Base-by-base conservation (phyloP, 2,113 vertebrate species). In the Alethe diademata region DNA sequence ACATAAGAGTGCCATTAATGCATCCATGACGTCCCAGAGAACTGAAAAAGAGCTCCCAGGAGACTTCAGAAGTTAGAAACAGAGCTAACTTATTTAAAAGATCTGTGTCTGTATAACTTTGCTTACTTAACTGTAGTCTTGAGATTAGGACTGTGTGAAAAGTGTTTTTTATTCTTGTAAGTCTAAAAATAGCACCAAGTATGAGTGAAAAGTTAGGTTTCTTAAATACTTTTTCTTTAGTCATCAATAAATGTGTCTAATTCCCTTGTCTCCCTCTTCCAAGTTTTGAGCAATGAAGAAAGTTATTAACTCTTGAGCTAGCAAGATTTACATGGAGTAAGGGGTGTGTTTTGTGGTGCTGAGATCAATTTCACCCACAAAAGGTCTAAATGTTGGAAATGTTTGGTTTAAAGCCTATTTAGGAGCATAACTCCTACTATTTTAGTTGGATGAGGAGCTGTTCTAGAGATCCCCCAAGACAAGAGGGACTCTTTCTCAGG, bases 1-100 rank as follows among this genome's bases (percentile, higher is more conserved):
- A 58, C 73, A 93, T 82, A 47, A 91, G 25, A 87, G 54, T 90
- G 83, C 95, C 89, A 82, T 95, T 94, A 92, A 81, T 13, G 48
- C 70, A 90, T 85, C 80, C 78, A 47, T 89, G 86, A 91, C 20
- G 5, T 87, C 88, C 54, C 93, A 47, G 65, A 81, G 53, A 85
- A 50, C 70, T 89, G 70, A 79, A 89, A 95, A 89, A 89, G 61
- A 95, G 53, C 11, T 14, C 86, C 15, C 69, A 87, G n/a, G 86
- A 93, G 91, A 78, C 61, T 75, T 92, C 78, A 85, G 73, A 89
- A 82, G 62, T 87, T 92, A 93, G 84, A 50, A 95, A 87, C 40
- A 69, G 14, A 91, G 50, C 19, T 76, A 69, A 85, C 31, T 74
- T 78, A 40, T 78, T 69, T 87, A 65, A 92, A 94, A 94, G 88